Evolutionary conservation across 2,888 invertebrate genomes (phyloP).

Genomic region (Fabriciana adippe): DNA sequence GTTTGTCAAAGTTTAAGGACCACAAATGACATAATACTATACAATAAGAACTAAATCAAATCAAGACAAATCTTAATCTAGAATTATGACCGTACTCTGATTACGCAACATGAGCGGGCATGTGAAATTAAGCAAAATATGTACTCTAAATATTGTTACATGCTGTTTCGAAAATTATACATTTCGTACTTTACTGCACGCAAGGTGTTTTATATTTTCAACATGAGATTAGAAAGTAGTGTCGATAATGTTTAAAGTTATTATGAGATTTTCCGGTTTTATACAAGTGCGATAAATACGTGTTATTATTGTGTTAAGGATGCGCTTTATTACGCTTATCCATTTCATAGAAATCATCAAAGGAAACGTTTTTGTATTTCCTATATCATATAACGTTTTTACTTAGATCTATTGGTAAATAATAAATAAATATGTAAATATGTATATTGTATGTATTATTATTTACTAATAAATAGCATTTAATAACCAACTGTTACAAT

Average conservation of each 20-base stretch:
- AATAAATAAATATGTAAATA: too few relatives aligned
- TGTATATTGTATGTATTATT: too few relatives aligned
- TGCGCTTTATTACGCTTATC: constrained; percentile 28
- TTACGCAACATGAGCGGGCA: background rate
- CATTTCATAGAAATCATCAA: constrained; percentile 28
- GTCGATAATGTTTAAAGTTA: constrained; percentile 8
- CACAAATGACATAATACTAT: too few relatives aligned
- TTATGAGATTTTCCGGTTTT: constrained; percentile 16
- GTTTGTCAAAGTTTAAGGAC: too few relatives aligned
- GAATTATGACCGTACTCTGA: too few relatives aligned
- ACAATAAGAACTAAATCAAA: too few relatives aligned
- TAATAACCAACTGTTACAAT: too few relatives aligned
- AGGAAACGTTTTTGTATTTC: constrained; percentile 30
- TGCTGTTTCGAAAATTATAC: constrained; percentile 16
- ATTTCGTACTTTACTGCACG: constrained; percentile 21
- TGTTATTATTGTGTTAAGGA: constrained; percentile 29
- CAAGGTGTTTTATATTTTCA: constrained; percentile 12
- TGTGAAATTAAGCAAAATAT: constrained; percentile 8
- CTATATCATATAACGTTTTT: constrained; percentile 13
- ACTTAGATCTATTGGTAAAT: too few relatives aligned
- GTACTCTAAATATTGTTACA: constrained; percentile 16
- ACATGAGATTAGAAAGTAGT: constrained; percentile 31
- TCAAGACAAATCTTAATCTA: too few relatives aligned
- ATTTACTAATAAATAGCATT: too few relatives aligned
- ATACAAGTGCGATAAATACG: constrained; percentile 27